Percentiles rank a stretch among this genome's conserved stretches.
phyloP scores from a whole-genome alignment of 1,140 invertebrate species.

The Scaptomyza pallida region DNA sequence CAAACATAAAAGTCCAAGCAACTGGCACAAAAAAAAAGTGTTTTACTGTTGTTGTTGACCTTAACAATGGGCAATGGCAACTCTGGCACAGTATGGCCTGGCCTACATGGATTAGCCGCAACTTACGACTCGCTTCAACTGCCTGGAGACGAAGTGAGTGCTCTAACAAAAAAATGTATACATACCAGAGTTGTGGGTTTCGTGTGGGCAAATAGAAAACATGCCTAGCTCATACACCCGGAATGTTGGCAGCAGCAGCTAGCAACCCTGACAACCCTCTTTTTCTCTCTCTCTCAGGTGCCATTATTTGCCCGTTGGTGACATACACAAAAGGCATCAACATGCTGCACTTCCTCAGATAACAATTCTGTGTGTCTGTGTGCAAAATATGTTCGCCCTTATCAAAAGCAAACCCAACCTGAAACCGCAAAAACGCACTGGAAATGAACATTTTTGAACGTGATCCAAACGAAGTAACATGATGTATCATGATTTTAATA shows the following conservation, averaged over 20 bases:
- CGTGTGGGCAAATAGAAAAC: slow-evolving; percentile 4
- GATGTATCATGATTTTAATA: slow-evolving; percentile 4
- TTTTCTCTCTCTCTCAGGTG: background rate
- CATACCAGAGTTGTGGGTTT: slow-evolving; percentile 1
- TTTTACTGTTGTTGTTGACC: slow-evolving; percentile 42
- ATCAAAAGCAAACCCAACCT: slow-evolving; percentile 5
- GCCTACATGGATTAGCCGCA: slow-evolving; percentile 46
- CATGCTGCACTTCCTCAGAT: slow-evolving; percentile 51
- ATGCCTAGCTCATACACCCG: slow-evolving; percentile 8
- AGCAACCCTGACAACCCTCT: no score
- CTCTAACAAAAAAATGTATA: slow-evolving; percentile 20
- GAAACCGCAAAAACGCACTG: slow-evolving; percentile 1
- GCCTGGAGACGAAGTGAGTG: slow-evolving; percentile 22
- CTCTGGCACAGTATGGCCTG: slow-evolving; percentile 16
- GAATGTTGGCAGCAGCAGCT: slow-evolving; percentile 2
- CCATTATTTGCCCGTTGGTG: slow-evolving; percentile 7
- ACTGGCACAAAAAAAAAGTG: slow-evolving; percentile 23
- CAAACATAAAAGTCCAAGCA: slow-evolving; percentile 48
- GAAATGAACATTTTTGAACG: background rate
- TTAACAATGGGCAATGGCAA: slow-evolving; percentile 49
- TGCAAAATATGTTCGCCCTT: slow-evolving; percentile 1
- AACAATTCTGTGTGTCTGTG: slow-evolving; percentile 13
- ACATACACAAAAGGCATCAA: slow-evolving; percentile 40
- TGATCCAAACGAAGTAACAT: background rate
- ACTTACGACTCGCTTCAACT: slow-evolving; percentile 45